Conservation (phyloP, 1,140 invertebrate genomes). For the Zaprionus davidi region DNA sequence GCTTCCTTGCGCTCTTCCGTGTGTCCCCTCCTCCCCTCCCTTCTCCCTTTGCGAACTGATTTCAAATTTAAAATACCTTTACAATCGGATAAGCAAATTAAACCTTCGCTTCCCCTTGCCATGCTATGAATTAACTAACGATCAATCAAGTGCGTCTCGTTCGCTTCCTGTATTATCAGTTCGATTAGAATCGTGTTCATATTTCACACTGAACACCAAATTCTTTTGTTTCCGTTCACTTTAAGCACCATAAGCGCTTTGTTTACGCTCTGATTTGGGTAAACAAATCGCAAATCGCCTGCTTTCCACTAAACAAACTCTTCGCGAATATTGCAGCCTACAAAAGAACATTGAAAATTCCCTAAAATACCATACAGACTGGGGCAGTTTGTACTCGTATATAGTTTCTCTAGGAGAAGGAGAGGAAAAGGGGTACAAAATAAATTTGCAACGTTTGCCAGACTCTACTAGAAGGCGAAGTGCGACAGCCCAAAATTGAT, state of each 20-base stretch:
- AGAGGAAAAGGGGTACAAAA: neutral
- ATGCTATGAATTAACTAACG: neutral
- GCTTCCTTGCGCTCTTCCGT: neutral
- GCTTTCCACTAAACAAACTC: slow-evolving; percentile 32
- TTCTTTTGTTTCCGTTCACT: slow-evolving; percentile 18
- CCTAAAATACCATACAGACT: neutral
- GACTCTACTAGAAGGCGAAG: slow-evolving; percentile 5
- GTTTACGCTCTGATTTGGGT: slow-evolving; percentile 27
- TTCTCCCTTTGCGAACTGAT: neutral
- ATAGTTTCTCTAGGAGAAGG: neutral
- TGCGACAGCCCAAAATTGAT: slow-evolving; percentile 24
- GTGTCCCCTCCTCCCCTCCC: neutral
- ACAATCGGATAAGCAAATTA: neutral
- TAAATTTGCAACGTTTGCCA: slow-evolving; percentile 33
- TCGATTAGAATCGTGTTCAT: slow-evolving; percentile 5
- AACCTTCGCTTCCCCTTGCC: neutral
- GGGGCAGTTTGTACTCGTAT: neutral
- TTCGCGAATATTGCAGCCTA: neutral
- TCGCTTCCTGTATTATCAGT: neutral
- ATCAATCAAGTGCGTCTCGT: neutral
- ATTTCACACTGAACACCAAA: slow-evolving; percentile 33
- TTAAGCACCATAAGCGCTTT: slow-evolving; percentile 32
- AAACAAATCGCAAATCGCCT: slow-evolving; percentile 31
- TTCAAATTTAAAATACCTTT: neutral
- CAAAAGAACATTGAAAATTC: neutral